Percentiles rank a stretch among this genome's conserved stretches.
Evolutionary conservation across 1,140 invertebrate species (phyloP).

Genomic region (Pachyrhynchus sulphureomaculatus): DNA sequence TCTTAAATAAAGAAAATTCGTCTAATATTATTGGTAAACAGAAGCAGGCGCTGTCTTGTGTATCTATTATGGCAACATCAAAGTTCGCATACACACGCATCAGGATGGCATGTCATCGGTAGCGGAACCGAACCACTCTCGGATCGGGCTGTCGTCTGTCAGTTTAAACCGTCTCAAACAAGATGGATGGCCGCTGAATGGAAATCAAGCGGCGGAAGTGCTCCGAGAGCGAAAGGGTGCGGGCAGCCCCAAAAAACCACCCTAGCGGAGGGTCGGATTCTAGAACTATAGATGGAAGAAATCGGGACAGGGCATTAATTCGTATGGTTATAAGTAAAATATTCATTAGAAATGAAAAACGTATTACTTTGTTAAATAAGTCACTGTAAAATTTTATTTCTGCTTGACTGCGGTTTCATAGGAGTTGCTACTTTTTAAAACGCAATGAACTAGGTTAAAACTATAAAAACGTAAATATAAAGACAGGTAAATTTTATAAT

Average conservation of each 20-base stretch:
- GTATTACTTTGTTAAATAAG: too few species aligned
- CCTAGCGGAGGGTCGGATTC: conserved; percentile 28
- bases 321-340: too few species aligned
- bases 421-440: too few species aligned
- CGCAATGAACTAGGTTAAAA: too few species aligned
- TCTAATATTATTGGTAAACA: not conserved
- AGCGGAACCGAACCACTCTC: conserved; percentile 47
- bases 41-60: too few species aligned
- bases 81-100: conserved; percentile 17
- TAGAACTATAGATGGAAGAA: conserved; percentile 3
- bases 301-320: not conserved
- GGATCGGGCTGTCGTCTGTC: conserved; percentile 51
- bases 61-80: not conserved
- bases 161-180: conserved; percentile 53
- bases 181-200: conserved; percentile 52
- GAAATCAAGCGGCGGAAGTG: conserved; percentile 51
- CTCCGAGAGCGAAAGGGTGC: conserved; percentile 48
- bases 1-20: conserved; percentile 1
- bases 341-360: too few species aligned
- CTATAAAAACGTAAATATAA: too few species aligned
- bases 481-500: too few species aligned
- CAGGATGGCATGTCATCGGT: conserved; percentile 45
- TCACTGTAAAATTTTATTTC: too few species aligned
- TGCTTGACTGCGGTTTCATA: too few species aligned
- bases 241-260: conserved; percentile 31